These are phyloP conservation scores for Drosophila sturtevanti DNA, from an alignment of 1,140 invertebrate species.

Conservation along the genomic window DNA sequence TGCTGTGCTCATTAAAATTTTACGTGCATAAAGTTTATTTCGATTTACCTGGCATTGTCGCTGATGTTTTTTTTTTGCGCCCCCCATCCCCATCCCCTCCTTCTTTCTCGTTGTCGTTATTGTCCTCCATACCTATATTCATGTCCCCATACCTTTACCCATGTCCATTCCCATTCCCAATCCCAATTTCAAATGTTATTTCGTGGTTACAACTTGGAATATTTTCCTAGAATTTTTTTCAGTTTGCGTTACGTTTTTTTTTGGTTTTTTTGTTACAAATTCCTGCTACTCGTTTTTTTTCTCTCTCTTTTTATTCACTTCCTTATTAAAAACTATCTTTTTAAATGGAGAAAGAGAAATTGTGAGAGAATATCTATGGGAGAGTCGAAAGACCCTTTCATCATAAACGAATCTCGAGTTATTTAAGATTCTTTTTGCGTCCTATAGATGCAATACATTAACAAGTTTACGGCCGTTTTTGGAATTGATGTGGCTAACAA, in stretches of 20 bases:
- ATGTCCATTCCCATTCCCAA: constrained; percentile 34
- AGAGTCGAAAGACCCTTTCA: constrained; percentile 35
- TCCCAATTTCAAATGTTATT: constrained; percentile 7
- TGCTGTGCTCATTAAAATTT: constrained; percentile 81
- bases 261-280: constrained; percentile 32
- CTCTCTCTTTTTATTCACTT: constrained; percentile 26
- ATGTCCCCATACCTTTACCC: constrained; percentile 11
- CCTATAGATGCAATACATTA: constrained; percentile 45
- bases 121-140: constrained; percentile 22
- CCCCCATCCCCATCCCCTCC: neutral
- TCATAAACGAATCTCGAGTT: constrained; percentile 25
- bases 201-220: constrained; percentile 12
- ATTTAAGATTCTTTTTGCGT: constrained; percentile 51
- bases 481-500: constrained; percentile 76
- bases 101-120: constrained; percentile 5
- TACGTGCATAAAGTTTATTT: constrained; percentile 80
- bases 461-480: constrained; percentile 75
- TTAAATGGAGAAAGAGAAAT: constrained; percentile 49
- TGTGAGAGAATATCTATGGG: neutral
- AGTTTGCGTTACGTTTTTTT: constrained; percentile 46
- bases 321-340: constrained; percentile 36
- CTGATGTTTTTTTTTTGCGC: constrained; percentile 24
- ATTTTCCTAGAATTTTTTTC: constrained; percentile 51
- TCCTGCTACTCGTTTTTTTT: constrained; percentile 50
- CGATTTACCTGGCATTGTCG: constrained; percentile 62